Percentiles rank a stretch among this genome's conserved stretches.
These are phyloP conservation scores for Vulpes lagopus DNA, from an alignment of 2,113 vertebrate species.

Conservation along the genomic window DNA sequence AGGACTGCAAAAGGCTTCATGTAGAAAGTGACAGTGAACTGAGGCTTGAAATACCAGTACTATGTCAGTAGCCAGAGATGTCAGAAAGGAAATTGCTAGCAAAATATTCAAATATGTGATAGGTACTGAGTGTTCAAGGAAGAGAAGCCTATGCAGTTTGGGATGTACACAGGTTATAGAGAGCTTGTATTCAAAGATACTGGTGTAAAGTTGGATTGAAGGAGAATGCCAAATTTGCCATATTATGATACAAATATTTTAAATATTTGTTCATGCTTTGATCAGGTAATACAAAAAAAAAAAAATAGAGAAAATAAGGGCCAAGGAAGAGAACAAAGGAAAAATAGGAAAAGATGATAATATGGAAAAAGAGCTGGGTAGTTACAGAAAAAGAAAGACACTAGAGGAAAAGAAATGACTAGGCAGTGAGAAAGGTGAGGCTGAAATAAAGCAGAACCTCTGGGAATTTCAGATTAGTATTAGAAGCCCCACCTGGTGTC, in stretches of 20 bases:
- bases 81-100: background rate
- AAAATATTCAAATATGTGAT: constrained; percentile 32
- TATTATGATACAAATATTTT: background rate
- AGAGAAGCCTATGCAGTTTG: background rate
- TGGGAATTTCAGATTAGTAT: background rate
- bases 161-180: background rate
- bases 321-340: background rate
- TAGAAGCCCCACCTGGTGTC: no score
- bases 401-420: background rate
- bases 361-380: background rate
- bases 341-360: background rate
- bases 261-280: background rate
- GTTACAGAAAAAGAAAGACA: background rate
- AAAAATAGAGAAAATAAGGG: background rate
- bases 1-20: background rate
- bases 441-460: background rate
- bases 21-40: background rate
- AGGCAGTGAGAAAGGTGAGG: background rate
- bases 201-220: background rate
- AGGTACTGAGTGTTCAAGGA: background rate
- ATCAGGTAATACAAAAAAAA: background rate
- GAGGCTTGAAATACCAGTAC: background rate
- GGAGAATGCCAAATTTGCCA: background rate
- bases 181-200: background rate
- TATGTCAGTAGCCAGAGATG: background rate